These are phyloP conservation scores for Penaeus japonicus DNA, from an alignment of 1,140 invertebrate genomes.

Conservation along the genomic window DNA sequence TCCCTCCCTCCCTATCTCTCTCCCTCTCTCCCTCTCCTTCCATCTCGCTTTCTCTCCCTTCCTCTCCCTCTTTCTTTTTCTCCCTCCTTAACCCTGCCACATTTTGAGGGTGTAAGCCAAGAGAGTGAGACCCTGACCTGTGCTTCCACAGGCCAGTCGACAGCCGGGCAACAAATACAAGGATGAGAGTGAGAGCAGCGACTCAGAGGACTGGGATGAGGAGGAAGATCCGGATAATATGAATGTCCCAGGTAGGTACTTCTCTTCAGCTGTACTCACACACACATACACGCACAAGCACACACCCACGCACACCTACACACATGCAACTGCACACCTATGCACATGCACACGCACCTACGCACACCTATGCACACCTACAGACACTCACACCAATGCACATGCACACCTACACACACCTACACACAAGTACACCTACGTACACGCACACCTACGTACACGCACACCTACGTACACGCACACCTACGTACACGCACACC, in stretches of 20 bases:
- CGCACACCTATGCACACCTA: no score
- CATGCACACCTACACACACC: no score
- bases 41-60: not conserved
- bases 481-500: no score
- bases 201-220: conserved; percentile 56
- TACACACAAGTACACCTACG: no score
- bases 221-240: conserved; percentile 56
- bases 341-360: no score
- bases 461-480: no score
- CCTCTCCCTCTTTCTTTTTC: not conserved
- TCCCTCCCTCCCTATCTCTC: not conserved
- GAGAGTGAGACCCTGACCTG: not conserved
- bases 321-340: no score
- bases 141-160: conserved; percentile 27
- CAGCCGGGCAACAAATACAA: conserved; percentile 46
- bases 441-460: no score
- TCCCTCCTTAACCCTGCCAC: not conserved
- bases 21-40: not conserved
- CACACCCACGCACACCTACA: not conserved
- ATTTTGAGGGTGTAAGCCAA: not conserved
- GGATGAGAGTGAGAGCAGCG: conserved; percentile 53
- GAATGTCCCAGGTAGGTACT: conserved; percentile 53
- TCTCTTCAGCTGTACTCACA: not conserved
- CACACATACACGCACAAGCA: not conserved
- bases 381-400: no score